Percentiles rank a stretch among this genome's conserved stretches.
Conservation (phyloP, 2,113 vertebrate genomes). For the Drymodes brunneopygia region DNA sequence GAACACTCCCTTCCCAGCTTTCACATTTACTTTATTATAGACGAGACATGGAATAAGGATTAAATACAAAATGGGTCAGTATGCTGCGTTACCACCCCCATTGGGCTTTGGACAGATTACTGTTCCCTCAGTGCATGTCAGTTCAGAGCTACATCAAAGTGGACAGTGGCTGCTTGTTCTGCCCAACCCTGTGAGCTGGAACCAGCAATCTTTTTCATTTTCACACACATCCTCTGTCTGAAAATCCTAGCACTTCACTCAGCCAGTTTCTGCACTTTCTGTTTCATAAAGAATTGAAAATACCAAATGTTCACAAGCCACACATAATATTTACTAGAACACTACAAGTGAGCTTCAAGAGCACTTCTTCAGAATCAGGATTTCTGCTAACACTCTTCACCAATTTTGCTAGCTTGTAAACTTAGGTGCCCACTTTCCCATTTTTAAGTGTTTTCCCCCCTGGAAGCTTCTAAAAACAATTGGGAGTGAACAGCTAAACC, state of each 20-base stretch:
- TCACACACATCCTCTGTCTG: neutral
- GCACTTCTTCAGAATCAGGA: neutral
- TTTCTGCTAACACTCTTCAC: neutral
- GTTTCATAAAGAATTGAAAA: neutral
- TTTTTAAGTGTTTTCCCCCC: neutral
- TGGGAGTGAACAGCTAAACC: neutral
- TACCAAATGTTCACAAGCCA: neutral
- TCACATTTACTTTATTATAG: conserved; percentile 63
- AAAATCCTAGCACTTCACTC: neutral
- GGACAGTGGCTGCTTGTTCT: neutral
- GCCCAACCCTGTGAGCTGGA: neutral
- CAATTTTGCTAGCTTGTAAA: neutral
- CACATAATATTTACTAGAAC: neutral
- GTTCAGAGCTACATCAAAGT: neutral
- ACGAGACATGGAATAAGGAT: conserved; percentile 30
- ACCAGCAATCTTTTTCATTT: neutral
- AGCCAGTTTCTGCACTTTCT: neutral
- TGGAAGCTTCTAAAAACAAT: neutral
- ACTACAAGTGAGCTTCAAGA: neutral
- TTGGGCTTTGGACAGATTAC: neutral
- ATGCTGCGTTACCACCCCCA: neutral
- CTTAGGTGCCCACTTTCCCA: neutral
- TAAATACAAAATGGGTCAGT: conserved; percentile 53
- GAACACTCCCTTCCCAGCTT: conserved; percentile 31
- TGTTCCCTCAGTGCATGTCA: conserved; percentile 16